Evolutionary conservation across 2,113 vertebrate species (phyloP).

Genomic region (Hystrix brachyura): DNA sequence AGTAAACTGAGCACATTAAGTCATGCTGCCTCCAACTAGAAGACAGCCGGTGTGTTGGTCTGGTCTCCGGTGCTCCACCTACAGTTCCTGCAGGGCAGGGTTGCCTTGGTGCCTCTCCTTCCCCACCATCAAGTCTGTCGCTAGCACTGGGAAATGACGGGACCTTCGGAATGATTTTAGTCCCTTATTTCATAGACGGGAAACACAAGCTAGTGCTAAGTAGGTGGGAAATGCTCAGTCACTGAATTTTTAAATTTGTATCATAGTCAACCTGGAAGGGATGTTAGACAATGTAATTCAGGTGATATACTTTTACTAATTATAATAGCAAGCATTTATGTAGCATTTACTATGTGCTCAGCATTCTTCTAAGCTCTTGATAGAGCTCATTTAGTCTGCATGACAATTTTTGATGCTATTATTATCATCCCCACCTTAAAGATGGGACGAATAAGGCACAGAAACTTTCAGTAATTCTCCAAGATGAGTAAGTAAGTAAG

Average conservation of each 20-base stretch:
- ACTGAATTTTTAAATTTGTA: neutral
- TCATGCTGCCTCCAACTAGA: neutral
- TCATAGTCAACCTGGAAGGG: neutral
- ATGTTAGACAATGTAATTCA: neutral
- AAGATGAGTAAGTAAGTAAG: neutral
- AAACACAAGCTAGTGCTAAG: neutral
- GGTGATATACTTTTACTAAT: neutral
- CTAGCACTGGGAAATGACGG: neutral
- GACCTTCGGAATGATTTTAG: neutral
- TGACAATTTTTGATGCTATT: neutral
- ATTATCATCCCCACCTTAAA: neutral
- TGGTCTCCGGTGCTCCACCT: neutral
- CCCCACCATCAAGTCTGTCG: neutral
- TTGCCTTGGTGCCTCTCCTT: neutral
- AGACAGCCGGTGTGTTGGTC: neutral
- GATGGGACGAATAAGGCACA: neutral
- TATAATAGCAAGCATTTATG: neutral
- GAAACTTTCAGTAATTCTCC: neutral
- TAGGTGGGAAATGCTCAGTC: neutral
- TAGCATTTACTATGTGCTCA: neutral
- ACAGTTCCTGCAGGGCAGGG: neutral
- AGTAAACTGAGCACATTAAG: neutral
- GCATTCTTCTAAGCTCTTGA: neutral
- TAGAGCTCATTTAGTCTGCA: neutral
- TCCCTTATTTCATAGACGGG: neutral